These are phyloP conservation scores for Leistus spinibarbis DNA, from an alignment of 2,888 invertebrate species.

Conservation along the genomic window DNA sequence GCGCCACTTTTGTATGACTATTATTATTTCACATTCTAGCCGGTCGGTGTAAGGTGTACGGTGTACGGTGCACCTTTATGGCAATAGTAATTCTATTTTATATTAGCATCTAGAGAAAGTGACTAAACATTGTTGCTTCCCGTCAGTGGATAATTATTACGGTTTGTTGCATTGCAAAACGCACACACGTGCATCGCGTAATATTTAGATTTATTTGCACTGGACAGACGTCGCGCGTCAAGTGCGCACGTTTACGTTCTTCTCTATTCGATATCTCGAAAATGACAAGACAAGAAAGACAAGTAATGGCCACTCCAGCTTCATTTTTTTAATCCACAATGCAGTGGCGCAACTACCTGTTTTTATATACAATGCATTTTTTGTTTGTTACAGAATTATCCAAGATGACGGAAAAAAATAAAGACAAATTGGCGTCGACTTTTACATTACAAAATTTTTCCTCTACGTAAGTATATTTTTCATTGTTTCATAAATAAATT, in stretches of 20 bases:
- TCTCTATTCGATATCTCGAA: no score
- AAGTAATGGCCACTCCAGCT: no score
- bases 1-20: no score
- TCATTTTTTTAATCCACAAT: no score
- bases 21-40: no score
- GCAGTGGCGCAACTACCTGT: no score
- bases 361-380: neutral
- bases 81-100: neutral
- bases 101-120: neutral
- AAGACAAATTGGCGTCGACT: conserved; percentile 52
- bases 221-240: neutral
- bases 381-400: conserved; percentile 4
- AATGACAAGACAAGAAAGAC: no score
- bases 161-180: neutral
- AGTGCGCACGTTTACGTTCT: no score
- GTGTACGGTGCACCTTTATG: no score
- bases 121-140: neutral
- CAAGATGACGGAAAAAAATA: conserved; percentile 47
- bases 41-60: no score
- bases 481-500: no score
- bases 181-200: neutral
- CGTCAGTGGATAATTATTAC: neutral
- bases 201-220: neutral
- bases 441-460: conserved; percentile 54
- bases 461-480: conserved; percentile 58